Percentiles rank a stretch among this genome's conserved stretches.
Conservation (phyloP, 2,113 vertebrate species). For the Ptilorrhoa leucosticta region DNA sequence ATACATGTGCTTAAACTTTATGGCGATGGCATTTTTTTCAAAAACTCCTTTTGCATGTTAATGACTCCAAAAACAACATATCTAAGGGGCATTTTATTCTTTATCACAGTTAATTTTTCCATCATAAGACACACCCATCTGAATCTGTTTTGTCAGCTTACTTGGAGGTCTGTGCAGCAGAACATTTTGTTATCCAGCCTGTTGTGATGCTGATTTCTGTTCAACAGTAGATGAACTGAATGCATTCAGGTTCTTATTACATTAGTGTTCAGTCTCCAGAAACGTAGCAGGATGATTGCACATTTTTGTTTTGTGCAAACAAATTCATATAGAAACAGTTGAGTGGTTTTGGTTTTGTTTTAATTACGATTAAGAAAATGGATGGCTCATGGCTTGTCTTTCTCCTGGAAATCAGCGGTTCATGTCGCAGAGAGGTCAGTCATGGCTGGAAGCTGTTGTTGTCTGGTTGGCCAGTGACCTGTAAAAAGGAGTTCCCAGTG, state of each 20-base stretch:
- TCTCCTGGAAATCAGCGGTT: not conserved
- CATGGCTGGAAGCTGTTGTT: slow-evolving; percentile 55
- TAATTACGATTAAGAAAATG: not conserved
- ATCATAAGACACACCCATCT: not conserved
- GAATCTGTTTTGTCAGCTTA: not conserved
- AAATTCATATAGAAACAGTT: not conserved
- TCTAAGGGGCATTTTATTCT: not conserved
- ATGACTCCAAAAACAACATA: not conserved
- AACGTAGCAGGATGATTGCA: not conserved
- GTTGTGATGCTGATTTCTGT: not conserved
- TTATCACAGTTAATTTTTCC: not conserved
- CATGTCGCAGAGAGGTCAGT: not conserved
- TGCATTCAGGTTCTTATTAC: not conserved
- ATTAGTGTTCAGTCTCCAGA: not conserved
- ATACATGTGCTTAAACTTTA: not conserved
- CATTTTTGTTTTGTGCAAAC: not conserved
- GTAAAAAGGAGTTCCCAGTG: slow-evolving; percentile 27
- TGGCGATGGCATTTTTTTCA: not conserved
- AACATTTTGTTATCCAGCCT: not conserved
- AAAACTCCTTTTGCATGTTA: not conserved
- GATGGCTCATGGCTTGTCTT: not conserved
- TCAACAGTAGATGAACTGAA: not conserved
- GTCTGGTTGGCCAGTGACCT: slow-evolving; percentile 41
- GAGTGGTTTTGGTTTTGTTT: not conserved
- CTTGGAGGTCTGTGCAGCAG: not conserved